phyloP scores from a whole-genome alignment of 2,113 vertebrate species.

The Chloroceryle aenea region DNA sequence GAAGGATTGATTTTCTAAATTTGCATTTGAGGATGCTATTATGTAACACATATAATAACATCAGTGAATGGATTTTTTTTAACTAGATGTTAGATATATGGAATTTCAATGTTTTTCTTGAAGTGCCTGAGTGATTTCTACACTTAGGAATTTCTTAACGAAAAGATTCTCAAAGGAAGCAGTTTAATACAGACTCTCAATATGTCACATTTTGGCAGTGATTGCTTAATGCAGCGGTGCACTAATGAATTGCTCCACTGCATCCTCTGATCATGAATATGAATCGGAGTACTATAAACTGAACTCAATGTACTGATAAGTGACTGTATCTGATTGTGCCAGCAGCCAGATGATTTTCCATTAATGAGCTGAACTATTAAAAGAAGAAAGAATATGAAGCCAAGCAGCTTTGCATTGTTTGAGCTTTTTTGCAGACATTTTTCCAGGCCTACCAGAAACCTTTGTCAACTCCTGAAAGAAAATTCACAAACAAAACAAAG shows the following conservation, averaged over 20 bases:
- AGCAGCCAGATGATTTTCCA: slow-evolving; percentile 41
- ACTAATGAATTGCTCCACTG: slow-evolving; percentile 56
- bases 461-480: neutral
- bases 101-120: neutral
- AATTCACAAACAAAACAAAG: neutral
- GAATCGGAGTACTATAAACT: slow-evolving; percentile 55
- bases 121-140: neutral
- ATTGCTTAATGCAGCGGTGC: slow-evolving; percentile 47
- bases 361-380: slow-evolving; percentile 51
- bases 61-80: neutral
- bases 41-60: neutral
- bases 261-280: slow-evolving; percentile 56
- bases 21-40: neutral
- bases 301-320: slow-evolving; percentile 60
- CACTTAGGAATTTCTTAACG: neutral
- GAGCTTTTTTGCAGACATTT: neutral
- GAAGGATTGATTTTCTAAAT: neutral
- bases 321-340: slow-evolving; percentile 46
- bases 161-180: slow-evolving; percentile 22
- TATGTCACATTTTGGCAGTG: slow-evolving; percentile 41
- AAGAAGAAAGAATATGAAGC: neutral
- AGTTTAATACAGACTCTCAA: slow-evolving; percentile 19
- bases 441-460: neutral
- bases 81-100: neutral
- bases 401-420: neutral